Conservation (phyloP, 2,888 invertebrate species). For the Amphiduros pacificus region DNA sequence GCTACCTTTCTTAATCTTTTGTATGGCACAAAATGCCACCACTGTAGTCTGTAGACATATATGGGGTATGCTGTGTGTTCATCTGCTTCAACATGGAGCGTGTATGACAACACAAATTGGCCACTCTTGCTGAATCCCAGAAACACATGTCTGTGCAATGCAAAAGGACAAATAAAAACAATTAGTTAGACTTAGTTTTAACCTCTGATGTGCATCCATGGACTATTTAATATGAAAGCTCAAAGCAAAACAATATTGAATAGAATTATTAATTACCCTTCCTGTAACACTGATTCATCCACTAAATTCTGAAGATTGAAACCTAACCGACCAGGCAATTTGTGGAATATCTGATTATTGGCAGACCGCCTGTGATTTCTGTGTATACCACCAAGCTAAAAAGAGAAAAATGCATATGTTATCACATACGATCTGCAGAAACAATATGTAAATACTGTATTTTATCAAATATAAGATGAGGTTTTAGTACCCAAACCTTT, state of each 20-base stretch:
- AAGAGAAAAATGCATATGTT: neutral
- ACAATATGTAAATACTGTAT: neutral
- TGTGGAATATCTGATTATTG: conserved; percentile 40
- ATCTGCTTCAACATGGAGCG: conserved; percentile 63
- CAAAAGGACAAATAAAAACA: neutral
- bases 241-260: neutral
- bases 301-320: conserved; percentile 50
- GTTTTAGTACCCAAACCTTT: too few relatives aligned
- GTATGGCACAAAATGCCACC: conserved; percentile 69
- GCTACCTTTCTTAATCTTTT: conserved; percentile 64
- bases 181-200: neutral
- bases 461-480: too few relatives aligned
- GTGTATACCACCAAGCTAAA: conserved; percentile 27
- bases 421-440: neutral
- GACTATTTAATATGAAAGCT: neutral
- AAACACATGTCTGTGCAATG: conserved; percentile 75
- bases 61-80: conserved; percentile 51
- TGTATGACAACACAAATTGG: conserved; percentile 88
- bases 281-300: conserved; percentile 47
- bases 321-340: conserved; percentile 54
- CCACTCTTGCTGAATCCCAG: conserved; percentile 96
- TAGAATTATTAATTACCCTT: conserved; percentile 43
- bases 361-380: conserved; percentile 23
- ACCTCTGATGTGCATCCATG: neutral
- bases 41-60: conserved; percentile 68